Base-by-base conservation (phyloP, 2,797 vertebrate genomes). In the Pampus argenteus region DNA sequence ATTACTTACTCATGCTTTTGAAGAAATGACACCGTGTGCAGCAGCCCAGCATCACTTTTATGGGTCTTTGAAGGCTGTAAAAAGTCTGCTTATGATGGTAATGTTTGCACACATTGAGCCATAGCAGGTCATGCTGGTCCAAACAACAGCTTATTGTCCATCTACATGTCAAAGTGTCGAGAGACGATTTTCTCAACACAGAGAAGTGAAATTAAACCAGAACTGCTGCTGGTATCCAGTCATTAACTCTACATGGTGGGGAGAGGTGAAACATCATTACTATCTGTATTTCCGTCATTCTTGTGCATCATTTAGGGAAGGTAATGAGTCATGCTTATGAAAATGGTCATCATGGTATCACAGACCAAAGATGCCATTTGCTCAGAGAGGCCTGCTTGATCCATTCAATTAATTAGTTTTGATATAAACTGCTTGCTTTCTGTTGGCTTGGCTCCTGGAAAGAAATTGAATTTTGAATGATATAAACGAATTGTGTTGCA, bases 401-500 rank as follows among this genome's bases (percentile, higher is more conserved):
- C 80, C 85, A 89, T 88, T 85, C 90, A 91, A 91, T 93, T 92
- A 91, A 94, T 94, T 93, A 88, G 87, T 86, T 90, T 88, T 90
- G 85, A 93, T 92, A 92, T 91, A 91, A 93, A 92, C 89, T 85
- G 83, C 89, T 85, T 86, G 73, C 86, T 86, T 89, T 93, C 71
- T 78, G 73, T 89, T 93, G 91, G 93, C 94, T 81, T 90, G 82
- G 52, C 83, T 93, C 92, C 93, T 90, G 87, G 83, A 90, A 86
- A 90, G 88, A 92, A 94, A 95, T 93, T 92, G 84, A 90, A 93
- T 94, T 95, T 91, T 92, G 89, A 93, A 90, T 89, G 78, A 92
- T 93, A 92, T 91, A 91, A 93, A 93, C 88, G 79, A 91, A 86
- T 92, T 90, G 88, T 89, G 86, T 80, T 76, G 87, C 82, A 56